phyloP scores from a whole-genome alignment of 2,888 invertebrate genomes.

The Erebia aethiops region DNA sequence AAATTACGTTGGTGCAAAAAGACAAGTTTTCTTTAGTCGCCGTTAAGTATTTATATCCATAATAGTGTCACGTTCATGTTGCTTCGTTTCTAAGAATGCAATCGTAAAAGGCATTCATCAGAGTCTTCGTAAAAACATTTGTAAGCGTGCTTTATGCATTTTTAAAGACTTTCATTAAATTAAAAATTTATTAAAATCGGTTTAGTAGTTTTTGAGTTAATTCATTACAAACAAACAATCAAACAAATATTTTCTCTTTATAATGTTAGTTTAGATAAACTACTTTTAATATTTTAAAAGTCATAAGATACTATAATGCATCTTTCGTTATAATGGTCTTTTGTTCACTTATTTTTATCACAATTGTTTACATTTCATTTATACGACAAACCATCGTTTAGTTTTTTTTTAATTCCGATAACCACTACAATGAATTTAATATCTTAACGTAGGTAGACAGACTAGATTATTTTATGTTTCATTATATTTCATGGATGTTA shows the following conservation, averaged over 20 bases:
- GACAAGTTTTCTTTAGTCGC: conserved; percentile 13
- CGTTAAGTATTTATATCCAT: conserved; percentile 16
- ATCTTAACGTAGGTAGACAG: background rate
- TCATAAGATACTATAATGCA: background rate
- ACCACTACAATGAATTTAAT: conserved; percentile 1
- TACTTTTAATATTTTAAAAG: background rate
- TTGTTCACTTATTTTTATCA: background rate
- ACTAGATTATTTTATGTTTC: conserved; percentile 5
- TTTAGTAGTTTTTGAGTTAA: too few relatives aligned
- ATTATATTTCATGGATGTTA: background rate
- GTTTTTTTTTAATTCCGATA: conserved; percentile 11
- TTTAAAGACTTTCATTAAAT: background rate
- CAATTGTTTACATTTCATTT: background rate
- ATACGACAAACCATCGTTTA: background rate
- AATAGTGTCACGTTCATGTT: conserved; percentile 25
- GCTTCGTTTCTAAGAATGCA: conserved; percentile 17
- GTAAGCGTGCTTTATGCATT: background rate
- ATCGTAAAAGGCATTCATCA: conserved; percentile 1
- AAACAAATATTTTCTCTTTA: too few relatives aligned
- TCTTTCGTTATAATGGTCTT: background rate
- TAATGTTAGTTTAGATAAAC: too few relatives aligned
- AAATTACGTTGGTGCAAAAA: conserved; percentile 14
- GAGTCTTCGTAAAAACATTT: conserved; percentile 10
- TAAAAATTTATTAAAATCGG: background rate
- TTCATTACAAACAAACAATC: too few relatives aligned